A percentile compares a stretch with the other conserved stretches of the same genome.
phyloP scores from a whole-genome alignment of 2,797 vertebrate genomes.

The Halcyon badia region DNA sequence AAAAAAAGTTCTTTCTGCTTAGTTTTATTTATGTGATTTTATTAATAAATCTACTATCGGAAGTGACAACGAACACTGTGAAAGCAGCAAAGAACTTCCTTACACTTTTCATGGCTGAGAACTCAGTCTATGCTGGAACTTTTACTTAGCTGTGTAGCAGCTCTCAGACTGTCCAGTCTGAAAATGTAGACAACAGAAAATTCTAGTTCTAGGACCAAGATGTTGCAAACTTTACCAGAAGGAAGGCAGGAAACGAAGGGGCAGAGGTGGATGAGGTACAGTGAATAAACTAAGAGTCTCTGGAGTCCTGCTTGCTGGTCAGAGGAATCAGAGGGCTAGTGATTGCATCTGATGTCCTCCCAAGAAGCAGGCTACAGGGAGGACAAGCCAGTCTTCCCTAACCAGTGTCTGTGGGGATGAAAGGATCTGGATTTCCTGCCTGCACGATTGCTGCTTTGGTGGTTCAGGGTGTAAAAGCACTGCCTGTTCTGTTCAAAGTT shows the following conservation, averaged over 20 bases:
- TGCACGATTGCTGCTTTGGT: background rate
- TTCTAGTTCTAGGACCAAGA: background rate
- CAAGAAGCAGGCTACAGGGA: background rate
- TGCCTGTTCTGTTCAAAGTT: background rate
- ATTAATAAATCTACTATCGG: background rate
- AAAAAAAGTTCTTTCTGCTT: background rate
- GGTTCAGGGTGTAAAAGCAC: background rate
- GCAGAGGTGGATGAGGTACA: background rate
- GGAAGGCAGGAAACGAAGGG: background rate
- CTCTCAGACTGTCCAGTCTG: background rate
- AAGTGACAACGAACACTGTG: background rate
- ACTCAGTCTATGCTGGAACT: background rate
- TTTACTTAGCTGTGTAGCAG: background rate
- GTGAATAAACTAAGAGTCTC: background rate
- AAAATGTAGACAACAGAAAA: background rate
- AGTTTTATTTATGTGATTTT: background rate
- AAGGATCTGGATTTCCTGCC: background rate
- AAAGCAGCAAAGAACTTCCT: background rate
- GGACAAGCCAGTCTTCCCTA: background rate
- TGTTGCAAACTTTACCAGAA: background rate
- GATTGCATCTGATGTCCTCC: background rate
- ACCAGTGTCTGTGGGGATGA: fast-evolving
- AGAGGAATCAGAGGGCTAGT: background rate
- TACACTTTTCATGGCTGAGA: background rate
- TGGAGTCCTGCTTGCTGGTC: background rate